These are phyloP conservation scores for Lochmaea crataegi DNA, from an alignment of 2,888 invertebrate genomes.

Conservation along the genomic window DNA sequence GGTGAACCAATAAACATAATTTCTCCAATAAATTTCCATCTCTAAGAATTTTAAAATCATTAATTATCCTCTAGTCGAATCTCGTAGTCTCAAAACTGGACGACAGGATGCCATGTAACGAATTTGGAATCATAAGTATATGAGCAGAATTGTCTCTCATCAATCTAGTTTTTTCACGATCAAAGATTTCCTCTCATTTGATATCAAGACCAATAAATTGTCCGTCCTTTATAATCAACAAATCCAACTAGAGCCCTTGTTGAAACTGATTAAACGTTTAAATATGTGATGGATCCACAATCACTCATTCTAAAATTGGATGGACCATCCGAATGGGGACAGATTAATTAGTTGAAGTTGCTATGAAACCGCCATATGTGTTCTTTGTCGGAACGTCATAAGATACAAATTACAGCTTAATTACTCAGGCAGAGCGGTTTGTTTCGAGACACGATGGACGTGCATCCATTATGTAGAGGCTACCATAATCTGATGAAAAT, in stretches of 20 bases:
- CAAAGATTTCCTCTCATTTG: not conserved
- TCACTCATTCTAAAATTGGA: constrained; percentile 34
- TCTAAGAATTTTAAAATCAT: no score
- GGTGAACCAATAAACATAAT: no score
- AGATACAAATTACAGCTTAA: constrained; percentile 34
- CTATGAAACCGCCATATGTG: constrained; percentile 27
- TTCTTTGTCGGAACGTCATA: constrained; percentile 33
- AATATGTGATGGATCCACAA: constrained; percentile 20
- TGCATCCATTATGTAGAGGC: constrained; percentile 21
- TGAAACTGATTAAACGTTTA: constrained; percentile 8
- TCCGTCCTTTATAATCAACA: not conserved
- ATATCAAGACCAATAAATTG: not conserved
- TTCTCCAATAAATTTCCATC: no score
- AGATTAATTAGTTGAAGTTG: constrained; percentile 32
- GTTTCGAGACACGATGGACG: constrained; percentile 22
- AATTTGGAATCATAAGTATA: no score
- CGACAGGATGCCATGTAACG: no score
- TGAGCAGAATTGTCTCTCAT: no score
- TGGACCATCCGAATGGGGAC: constrained; percentile 27
- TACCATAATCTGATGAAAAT: constrained; percentile 24
- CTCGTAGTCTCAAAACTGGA: no score
- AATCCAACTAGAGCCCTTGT: not conserved
- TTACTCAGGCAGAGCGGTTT: constrained; percentile 29
- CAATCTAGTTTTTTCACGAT: no score
- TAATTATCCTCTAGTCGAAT: no score